A percentile compares a stretch with the other conserved stretches of the same genome.
Conservation (phyloP, 2,113 vertebrate species). For the Oxygymnocypris stewartii region DNA sequence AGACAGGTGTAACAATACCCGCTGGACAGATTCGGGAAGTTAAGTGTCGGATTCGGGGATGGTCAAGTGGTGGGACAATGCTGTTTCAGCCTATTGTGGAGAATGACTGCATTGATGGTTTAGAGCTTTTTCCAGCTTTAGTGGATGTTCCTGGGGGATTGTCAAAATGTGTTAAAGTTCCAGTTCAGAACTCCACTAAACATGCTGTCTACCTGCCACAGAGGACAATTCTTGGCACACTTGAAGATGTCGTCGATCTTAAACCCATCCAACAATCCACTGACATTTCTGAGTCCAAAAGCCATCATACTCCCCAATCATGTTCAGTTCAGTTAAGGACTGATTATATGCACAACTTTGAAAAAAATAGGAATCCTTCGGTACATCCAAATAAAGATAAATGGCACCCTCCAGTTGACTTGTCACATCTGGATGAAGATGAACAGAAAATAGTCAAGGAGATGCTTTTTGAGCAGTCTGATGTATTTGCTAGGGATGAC, state of each 20-base stretch:
- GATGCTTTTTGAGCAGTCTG: neutral
- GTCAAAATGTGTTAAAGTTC: conserved; percentile 23
- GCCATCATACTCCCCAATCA: neutral
- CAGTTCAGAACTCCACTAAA: conserved; percentile 20
- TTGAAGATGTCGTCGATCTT: neutral
- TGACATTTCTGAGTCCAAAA: neutral
- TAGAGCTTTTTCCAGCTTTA: conserved; percentile 23
- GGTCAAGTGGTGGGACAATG: neutral
- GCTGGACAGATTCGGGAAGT: neutral
- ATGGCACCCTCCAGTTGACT: conserved; percentile 3
- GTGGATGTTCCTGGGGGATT: neutral
- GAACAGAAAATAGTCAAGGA: neutral
- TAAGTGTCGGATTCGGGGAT: neutral
- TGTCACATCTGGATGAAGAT: neutral
- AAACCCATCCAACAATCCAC: neutral
- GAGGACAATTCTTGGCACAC: neutral
- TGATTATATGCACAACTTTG: neutral
- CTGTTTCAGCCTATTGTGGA: conserved; percentile 29
- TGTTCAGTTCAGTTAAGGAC: neutral
- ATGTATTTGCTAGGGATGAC: neutral
- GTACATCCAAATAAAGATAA: neutral
- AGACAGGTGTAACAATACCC: neutral
- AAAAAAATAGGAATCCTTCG: neutral
- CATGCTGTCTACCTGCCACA: conserved; percentile 33
- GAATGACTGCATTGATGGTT: neutral